Evolutionary conservation across 2,797 vertebrate genomes (phyloP).

Genomic region (Mus caroli): DNA sequence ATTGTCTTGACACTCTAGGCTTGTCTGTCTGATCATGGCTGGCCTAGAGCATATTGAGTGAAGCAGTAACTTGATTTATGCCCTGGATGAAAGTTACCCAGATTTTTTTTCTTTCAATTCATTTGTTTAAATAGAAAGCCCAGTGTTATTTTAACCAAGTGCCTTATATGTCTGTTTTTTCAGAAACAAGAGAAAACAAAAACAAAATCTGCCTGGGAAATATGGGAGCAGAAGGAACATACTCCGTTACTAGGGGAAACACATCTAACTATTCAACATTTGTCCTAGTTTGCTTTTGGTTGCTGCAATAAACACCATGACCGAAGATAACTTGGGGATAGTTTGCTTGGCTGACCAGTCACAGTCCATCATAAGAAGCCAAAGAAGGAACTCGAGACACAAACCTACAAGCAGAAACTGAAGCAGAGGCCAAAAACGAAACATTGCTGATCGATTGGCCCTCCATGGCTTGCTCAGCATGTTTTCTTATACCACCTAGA

Average conservation of each 20-base stretch:
- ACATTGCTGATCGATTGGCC: background rate
- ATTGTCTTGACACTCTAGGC: background rate
- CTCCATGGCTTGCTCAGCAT: background rate
- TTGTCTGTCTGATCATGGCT: background rate
- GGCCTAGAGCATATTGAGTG: background rate
- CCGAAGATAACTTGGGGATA: background rate
- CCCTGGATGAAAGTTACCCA: conserved; percentile 6
- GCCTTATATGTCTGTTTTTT: conserved; percentile 67
- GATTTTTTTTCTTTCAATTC: conserved; percentile 46
- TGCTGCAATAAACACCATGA: background rate
- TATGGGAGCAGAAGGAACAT: conserved; percentile 54
- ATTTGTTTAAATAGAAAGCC: conserved; percentile 67
- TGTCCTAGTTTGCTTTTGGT: background rate
- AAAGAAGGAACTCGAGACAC: background rate
- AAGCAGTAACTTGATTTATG: conserved; percentile 22
- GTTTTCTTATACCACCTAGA: background rate
- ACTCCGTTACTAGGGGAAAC: conserved; percentile 64
- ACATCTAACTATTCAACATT: conserved; percentile 54
- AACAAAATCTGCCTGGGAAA: conserved; percentile 79
- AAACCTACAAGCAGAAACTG: too few relatives aligned
- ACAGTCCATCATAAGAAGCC: background rate
- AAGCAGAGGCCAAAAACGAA: background rate
- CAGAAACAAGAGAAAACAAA: conserved; percentile 76
- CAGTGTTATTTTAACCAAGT: conserved; percentile 71
- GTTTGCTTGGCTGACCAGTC: background rate